A percentile compares a stretch with the other conserved stretches of the same genome.
These are phyloP conservation scores for Trissonchulus sp. DNA, from an alignment of 2,888 invertebrate species.

Conservation along the genomic window DNA sequence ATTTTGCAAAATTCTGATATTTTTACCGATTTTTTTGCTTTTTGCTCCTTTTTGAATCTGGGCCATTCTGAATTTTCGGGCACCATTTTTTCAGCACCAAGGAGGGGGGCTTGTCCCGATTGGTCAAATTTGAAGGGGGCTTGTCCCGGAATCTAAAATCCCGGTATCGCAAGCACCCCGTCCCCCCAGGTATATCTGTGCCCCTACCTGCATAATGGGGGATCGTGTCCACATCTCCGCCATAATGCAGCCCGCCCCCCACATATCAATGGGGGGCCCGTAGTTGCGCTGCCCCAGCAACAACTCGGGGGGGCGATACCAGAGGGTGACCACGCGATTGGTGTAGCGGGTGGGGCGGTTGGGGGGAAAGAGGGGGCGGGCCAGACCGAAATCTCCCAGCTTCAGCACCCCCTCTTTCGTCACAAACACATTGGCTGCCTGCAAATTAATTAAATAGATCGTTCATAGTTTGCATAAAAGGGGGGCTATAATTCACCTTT, in stretches of 20 bases:
- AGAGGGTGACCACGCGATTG: constrained; percentile 92
- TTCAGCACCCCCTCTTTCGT: constrained; percentile 89
- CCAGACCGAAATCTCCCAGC: constrained; percentile 93
- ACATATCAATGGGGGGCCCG: constrained; percentile 89
- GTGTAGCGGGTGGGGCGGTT: constrained; percentile 68
- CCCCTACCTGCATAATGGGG: constrained; percentile 61
- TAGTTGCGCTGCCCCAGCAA: constrained; percentile 78
- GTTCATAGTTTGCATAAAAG: too few species aligned
- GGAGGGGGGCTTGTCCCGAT: too few species aligned
- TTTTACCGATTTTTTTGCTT: too few species aligned
- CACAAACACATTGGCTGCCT: constrained; percentile 90
- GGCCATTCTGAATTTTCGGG: too few species aligned
- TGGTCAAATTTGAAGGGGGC: too few species aligned
- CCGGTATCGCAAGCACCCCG: too few species aligned
- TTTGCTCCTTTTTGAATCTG: too few species aligned
- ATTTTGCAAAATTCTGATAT: too few species aligned
- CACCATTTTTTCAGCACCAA: too few species aligned
- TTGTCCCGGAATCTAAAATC: too few species aligned
- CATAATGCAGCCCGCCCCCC: constrained; percentile 94
- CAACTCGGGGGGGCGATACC: constrained; percentile 72
- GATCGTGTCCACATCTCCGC: constrained; percentile 95
- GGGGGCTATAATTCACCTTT: too few species aligned
- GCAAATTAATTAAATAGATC: not conserved
- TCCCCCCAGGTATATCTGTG: constrained; percentile 12
- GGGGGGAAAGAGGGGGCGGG: constrained; percentile 67